Percentiles rank a stretch among this genome's conserved stretches.
These are phyloP conservation scores for Drosophila miranda DNA, from an alignment of 1,140 invertebrate species.

Conservation along the genomic window DNA sequence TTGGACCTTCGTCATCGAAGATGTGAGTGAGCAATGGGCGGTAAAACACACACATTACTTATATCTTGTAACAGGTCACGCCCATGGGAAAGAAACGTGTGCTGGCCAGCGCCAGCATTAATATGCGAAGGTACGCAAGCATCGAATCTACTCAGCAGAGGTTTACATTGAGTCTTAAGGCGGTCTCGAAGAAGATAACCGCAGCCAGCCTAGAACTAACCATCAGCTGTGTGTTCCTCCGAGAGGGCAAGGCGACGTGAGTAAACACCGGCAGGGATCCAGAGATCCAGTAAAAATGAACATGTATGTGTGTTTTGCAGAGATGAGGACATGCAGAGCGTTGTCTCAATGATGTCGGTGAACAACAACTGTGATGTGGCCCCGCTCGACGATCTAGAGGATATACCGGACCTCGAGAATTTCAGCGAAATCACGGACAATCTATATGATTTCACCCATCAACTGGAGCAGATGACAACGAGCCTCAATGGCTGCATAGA, in stretches of 20 bases:
- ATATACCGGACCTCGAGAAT: constrained; percentile 83
- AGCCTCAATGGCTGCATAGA: constrained; percentile 85
- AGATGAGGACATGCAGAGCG: constrained; percentile 98
- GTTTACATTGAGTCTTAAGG: constrained; percentile 90
- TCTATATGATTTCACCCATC: constrained; percentile 91
- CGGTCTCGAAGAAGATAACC: constrained; percentile 90
- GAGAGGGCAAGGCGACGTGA: constrained; percentile 98
- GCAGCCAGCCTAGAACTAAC: constrained; percentile 92
- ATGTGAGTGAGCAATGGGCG: constrained; percentile 87
- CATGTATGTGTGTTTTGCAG: constrained; percentile 83
- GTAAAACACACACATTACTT: not conserved
- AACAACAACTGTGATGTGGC: constrained; percentile 95
- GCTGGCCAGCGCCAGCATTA: constrained; percentile 93
- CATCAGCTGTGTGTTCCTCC: constrained; percentile 94
- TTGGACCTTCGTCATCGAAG: constrained; percentile 97
- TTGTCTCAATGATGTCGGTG: constrained; percentile 96
- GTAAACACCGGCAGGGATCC: constrained; percentile 81
- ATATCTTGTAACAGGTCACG: constrained; percentile 85
- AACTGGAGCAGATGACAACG: constrained; percentile 93
- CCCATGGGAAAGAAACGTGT: constrained; percentile 91
- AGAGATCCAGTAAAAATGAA: constrained; percentile 11
- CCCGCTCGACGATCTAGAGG: constrained; percentile 92
- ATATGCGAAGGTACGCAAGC: constrained; percentile 96
- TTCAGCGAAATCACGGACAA: constrained; percentile 84
- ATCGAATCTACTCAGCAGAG: constrained; percentile 92